These are phyloP conservation scores for Nemoura dubitans DNA, from an alignment of 2,888 invertebrate genomes.

Conservation along the genomic window DNA sequence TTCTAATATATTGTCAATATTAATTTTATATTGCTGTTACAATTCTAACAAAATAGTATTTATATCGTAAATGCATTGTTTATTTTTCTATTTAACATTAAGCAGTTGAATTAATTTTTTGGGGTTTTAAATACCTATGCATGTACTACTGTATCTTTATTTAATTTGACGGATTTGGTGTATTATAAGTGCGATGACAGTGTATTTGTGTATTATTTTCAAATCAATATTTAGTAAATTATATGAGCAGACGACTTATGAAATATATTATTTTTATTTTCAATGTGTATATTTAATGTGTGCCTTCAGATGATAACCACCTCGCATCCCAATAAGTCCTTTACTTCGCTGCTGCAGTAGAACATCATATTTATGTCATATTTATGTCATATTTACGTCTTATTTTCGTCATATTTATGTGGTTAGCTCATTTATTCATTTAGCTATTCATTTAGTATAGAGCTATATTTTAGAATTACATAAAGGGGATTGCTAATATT, in stretches of 20 bases:
- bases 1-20: constrained; percentile 1
- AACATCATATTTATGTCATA: too few species aligned
- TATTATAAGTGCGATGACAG: constrained; percentile 13
- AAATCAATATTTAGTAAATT: neutral
- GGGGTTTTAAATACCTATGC: neutral
- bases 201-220: neutral
- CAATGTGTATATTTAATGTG: neutral
- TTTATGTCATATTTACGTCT: too few species aligned
- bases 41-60: constrained; percentile 13
- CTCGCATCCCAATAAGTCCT: too few species aligned
- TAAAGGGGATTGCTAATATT: too few species aligned
- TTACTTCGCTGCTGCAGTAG: too few species aligned
- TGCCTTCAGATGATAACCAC: too few species aligned
- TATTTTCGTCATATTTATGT: too few species aligned
- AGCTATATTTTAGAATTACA: too few species aligned
- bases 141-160: neutral
- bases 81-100: constrained; percentile 23
- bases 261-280: neutral
- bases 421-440: too few species aligned
- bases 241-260: neutral
- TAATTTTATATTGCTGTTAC: constrained; percentile 8
- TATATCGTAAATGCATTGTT: neutral
- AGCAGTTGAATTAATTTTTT: neutral
- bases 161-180: constrained; percentile 35
- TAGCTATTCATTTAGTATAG: too few species aligned